Evolutionary conservation across 2,888 invertebrate species (phyloP), one percentile per base, ranked within the genome.

Genomic region (Diadegma fenestrale): DNA sequence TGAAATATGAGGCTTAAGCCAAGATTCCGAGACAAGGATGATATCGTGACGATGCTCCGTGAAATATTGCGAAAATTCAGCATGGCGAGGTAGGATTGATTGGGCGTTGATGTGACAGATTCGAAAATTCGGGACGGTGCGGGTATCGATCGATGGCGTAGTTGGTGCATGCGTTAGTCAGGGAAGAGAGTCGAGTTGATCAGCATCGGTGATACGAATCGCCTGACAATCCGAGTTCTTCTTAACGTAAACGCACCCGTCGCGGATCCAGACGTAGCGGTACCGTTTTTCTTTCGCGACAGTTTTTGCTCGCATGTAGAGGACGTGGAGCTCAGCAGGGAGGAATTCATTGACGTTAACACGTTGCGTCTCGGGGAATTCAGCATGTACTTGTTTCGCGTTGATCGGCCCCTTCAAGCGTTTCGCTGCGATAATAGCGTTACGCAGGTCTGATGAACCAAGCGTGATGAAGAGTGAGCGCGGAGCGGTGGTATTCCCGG

Each of bases 1-100:
- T 8, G 30, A 26, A 8, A 61, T 61, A 14, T 68, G 69, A 1
- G 43, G 69, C n/a, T 79, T 79, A 10, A 79, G 69, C 69, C 79
- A 79, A 17, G 79, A 37, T 41, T 71, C 71, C 2, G 79, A 58
- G 54, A 79, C 69, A 5, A 69, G 54, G 6, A 79, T 71, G 14
- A 71, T 54, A 22, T 71, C 58, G n/a, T 51, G 37, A 17, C 14
- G 61, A 19, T 51, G 37, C 37, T 48, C 12, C 22, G 37, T 3
- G 17, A 79, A 69, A 22, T 54, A 79, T 12, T 51, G 37, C 22
- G 54, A 0, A 17, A 79, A 58, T 58, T 79, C 43, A 30, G 54
- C 26, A 10, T 22, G 54, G 12, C 54, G 54, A 58, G 54, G 22
- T 58, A 58, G 4, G 14, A 45, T 45, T 4, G 45, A 45, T 45